Conservation (phyloP, 35 echinoderm and acorn worm species). For the Apostichopus parvimensis region DNA sequence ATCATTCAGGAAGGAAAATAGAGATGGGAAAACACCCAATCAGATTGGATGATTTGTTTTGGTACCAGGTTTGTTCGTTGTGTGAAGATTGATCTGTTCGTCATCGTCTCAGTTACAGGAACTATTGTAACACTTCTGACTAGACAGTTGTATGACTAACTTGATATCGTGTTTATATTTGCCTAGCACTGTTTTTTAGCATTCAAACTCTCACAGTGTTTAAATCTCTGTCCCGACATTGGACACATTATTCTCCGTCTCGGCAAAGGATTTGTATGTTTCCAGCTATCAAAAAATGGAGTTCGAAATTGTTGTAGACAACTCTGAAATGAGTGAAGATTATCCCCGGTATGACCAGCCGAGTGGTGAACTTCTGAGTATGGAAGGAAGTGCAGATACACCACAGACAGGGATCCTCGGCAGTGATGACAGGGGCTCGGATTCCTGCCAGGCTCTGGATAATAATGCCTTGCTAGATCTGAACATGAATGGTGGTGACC, state of each 20-base stretch:
- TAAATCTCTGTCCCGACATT: too few species aligned
- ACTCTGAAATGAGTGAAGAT: not conserved
- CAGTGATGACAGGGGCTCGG: not conserved
- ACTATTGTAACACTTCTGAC: not conserved
- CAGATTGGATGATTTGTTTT: not conserved
- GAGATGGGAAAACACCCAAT: not conserved
- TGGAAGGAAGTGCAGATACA: not conserved
- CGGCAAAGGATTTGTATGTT: not conserved
- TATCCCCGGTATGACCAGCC: not conserved
- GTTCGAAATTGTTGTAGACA: not conserved
- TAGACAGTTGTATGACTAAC: not conserved
- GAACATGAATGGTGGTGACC: not conserved
- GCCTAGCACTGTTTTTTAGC: too few species aligned
- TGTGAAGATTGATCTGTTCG: not conserved
- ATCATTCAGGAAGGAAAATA: conserved; percentile 18
- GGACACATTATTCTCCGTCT: not conserved
- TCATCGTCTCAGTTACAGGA: not conserved
- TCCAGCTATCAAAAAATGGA: not conserved
- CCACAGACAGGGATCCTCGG: not conserved
- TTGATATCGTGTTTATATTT: not conserved
- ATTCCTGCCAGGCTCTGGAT: too few species aligned
- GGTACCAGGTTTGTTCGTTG: conserved; percentile 12
- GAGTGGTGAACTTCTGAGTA: not conserved
- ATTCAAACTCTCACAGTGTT: too few species aligned
- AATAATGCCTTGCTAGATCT: not conserved